Evolutionary conservation across 2,888 invertebrate species (phyloP).

Genomic region (Cataglyphis altisquamis): DNA sequence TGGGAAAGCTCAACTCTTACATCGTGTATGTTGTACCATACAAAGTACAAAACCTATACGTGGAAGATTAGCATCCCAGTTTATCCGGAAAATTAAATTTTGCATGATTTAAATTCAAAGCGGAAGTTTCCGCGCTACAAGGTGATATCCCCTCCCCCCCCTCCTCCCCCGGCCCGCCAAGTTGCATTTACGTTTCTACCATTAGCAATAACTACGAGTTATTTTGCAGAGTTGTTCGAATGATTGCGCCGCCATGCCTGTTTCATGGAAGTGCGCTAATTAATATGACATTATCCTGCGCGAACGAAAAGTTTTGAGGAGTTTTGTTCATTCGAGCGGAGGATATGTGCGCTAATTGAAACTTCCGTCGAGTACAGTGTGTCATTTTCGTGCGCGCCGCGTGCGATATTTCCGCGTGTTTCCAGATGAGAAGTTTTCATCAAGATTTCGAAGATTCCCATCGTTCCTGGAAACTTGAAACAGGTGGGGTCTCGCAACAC

Average conservation of each 20-base stretch:
- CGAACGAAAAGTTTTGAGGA: conserved; percentile 32
- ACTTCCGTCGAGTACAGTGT: conserved; percentile 46
- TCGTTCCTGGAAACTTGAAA: conserved; percentile 65
- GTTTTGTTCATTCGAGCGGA: conserved; percentile 48
- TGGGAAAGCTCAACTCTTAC: neutral
- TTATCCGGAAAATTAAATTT: conserved; percentile 48
- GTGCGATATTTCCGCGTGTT: conserved; percentile 38
- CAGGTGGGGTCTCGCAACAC: conserved; percentile 46
- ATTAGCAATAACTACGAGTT: conserved; percentile 46
- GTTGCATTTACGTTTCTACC: conserved; percentile 36
- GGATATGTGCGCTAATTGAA: conserved; percentile 59
- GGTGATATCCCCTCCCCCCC: conserved; percentile 13
- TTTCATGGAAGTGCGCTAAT: conserved; percentile 37
- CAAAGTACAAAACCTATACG: neutral
- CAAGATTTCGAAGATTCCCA: conserved; percentile 56
- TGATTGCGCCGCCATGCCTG: conserved; percentile 36
- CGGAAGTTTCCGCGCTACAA: conserved; percentile 32
- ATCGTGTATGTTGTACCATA: neutral
- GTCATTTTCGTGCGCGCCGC: conserved; percentile 53
- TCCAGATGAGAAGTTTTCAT: conserved; percentile 52
- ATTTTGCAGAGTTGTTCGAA: conserved; percentile 46
- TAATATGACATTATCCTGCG: conserved; percentile 49
- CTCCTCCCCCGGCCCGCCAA: neutral
- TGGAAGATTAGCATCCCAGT: conserved; percentile 40
- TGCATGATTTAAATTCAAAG: conserved; percentile 31